Conservation (phyloP, 2,797 vertebrate genomes). For the Darevskia nairensis region DNA sequence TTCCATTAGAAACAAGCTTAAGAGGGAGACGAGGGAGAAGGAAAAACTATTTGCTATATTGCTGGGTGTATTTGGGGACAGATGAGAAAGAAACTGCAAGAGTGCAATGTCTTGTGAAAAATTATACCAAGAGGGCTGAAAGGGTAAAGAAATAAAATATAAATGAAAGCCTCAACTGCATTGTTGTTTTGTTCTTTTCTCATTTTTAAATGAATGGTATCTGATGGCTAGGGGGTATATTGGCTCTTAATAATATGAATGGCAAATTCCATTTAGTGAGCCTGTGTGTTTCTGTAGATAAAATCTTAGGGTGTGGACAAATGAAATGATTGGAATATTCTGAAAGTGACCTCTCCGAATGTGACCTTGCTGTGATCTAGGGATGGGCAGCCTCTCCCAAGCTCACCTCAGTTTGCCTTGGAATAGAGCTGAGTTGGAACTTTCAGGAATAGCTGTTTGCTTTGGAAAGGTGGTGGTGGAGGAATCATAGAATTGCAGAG, state of each 20-base stretch:
- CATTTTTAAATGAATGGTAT: slow-evolving; percentile 30
- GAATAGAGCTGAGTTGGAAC: background rate
- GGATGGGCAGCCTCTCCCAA: background rate
- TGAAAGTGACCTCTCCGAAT: background rate
- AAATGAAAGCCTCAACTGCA: rapidly evolving
- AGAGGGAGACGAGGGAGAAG: slow-evolving; percentile 8
- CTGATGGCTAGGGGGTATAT: background rate
- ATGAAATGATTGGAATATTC: background rate
- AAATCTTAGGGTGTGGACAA: background rate
- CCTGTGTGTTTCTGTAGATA: background rate
- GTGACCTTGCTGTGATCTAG: background rate
- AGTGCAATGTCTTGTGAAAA: background rate
- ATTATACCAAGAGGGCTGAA: background rate
- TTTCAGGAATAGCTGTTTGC: background rate
- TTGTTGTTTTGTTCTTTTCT: slow-evolving; percentile 20
- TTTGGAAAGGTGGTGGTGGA: background rate
- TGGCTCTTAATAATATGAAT: background rate
- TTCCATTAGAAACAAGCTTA: slow-evolving; percentile 54
- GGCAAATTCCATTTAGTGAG: background rate
- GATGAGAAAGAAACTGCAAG: slow-evolving; percentile 20
- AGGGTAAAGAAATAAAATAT: background rate
- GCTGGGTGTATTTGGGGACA: slow-evolving; percentile 32
- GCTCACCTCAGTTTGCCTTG: background rate
- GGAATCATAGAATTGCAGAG: too few species aligned
- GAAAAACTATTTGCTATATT: slow-evolving; percentile 23